Conservation (phyloP, 2,888 invertebrate species). For the Andrena haemorrhoa region DNA sequence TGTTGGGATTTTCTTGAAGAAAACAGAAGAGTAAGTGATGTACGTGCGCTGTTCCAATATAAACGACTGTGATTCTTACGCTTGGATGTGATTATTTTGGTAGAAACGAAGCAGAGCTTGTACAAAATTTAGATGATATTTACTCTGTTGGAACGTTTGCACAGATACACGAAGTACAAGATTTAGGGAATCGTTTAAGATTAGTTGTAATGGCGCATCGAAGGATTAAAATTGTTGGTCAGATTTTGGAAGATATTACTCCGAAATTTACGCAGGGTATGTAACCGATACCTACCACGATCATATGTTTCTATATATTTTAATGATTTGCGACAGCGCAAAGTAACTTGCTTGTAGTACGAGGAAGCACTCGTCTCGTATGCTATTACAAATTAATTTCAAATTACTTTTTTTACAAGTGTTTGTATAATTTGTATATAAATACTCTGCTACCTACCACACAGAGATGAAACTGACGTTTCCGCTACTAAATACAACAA, state of each 20-base stretch:
- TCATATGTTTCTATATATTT: conserved; percentile 8
- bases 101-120: conserved; percentile 93
- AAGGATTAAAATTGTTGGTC: conserved; percentile 92
- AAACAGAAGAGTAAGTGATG: conserved; percentile 90
- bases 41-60: not conserved
- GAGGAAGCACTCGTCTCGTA: not conserved
- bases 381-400: not conserved
- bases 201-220: conserved; percentile 98
- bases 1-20: conserved; percentile 98
- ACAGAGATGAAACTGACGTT: conserved; percentile 92
- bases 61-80: not conserved
- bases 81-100: conserved; percentile 15
- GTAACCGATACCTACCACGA: conserved; percentile 54
- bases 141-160: conserved; percentile 98
- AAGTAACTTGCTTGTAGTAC: not conserved
- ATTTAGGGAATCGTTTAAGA: conserved; percentile 94
- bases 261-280: conserved; percentile 87
- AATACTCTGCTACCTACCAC: conserved; percentile 63
- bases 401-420: not conserved
- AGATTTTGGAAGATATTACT: conserved; percentile 90
- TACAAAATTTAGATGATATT: conserved; percentile 93
- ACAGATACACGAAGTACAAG: conserved; percentile 99
- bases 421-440: conserved; percentile 36
- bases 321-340: not conserved
- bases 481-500: conserved; percentile 93